Evolutionary conservation across 1,140 invertebrate species (phyloP), one percentile per base, ranked within the genome.

Genomic region (Macrosteles quadrilineatus): DNA sequence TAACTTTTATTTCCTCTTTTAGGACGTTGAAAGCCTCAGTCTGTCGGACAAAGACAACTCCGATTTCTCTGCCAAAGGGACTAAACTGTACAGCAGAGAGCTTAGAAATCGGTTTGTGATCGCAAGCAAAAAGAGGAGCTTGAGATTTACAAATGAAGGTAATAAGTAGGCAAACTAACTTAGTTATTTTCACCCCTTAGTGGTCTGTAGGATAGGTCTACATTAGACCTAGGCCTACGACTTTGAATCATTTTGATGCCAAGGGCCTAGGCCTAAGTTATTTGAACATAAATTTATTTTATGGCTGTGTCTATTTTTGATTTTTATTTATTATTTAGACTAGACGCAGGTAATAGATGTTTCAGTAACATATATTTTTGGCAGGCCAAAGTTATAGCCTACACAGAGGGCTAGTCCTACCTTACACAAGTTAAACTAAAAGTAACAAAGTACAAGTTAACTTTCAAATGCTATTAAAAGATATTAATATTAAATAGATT

Each of bases 21-120:
- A 64, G 59, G 59, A 64, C 29, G 29, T 64, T 29, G 59, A 64
- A 64, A 64, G 59, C 32, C 27, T 27, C 11, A 64, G 59, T 23
- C 19, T 64, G 59, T 64, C 59, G 19, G 59, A 64, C 19, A 64
- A 64, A 64, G 59, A 64, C 31, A 31, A 64, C 31, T 64, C 59
- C 1, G 59, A 64, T 40, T 64, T 32, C 31, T 64, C 59, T 31
- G 19, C 29, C n/a, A 64, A 64, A 32, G 59, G 27, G n/a, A 67
- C 65, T 14, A 67, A 67, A 31, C 12, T 53, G 11, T 70, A 45
- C 43, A 70, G 69, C 31, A 47, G 69, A 29, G 69, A 70, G 31
- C 47, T 70, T 25, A 36, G 69, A 17, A 70, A 70, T 47, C 36
- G 62, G 12, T 70, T 65, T 43, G 69, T 65, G 31, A 70, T 70